Evolutionary conservation across 2,797 vertebrate genomes (phyloP).

Genomic region (Lerista edwardsae): DNA sequence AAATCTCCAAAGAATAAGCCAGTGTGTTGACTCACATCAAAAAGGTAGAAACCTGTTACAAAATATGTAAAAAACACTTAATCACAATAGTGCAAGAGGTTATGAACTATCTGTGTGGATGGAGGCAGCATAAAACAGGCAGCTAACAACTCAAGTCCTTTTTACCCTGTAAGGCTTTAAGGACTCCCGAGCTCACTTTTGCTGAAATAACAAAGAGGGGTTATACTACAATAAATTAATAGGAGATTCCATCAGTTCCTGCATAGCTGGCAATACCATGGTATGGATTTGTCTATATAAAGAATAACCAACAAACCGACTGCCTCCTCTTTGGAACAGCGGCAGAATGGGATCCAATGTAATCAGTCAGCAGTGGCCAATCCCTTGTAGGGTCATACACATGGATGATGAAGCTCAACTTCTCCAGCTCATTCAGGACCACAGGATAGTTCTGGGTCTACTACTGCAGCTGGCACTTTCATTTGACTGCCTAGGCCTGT

Average conservation of each 20-base stretch:
- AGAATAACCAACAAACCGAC: rapidly evolving
- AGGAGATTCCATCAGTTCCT: constrained; percentile 10
- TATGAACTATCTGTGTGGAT: constrained; percentile 48
- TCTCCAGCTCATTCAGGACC: not conserved
- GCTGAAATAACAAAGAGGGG: not conserved
- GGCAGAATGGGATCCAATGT: too few relatives aligned
- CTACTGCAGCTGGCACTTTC: not conserved
- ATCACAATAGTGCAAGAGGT: constrained; percentile 75
- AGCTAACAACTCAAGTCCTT: constrained; percentile 17
- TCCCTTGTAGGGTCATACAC: not conserved
- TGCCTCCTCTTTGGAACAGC: not conserved
- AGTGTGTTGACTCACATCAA: constrained; percentile 78
- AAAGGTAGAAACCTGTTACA: constrained; percentile 70
- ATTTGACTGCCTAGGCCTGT: not conserved
- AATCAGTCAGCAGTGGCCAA: not conserved
- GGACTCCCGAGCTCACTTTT: not conserved
- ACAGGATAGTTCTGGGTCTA: not conserved
- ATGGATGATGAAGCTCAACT: not conserved
- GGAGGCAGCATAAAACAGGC: constrained; percentile 32
- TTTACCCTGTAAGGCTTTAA: not conserved
- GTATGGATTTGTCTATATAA: constrained; percentile 1
- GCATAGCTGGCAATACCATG: constrained; percentile 26
- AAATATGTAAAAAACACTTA: constrained; percentile 63
- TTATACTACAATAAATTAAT: constrained; percentile 1
- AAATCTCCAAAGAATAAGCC: constrained; percentile 69